Evolutionary conservation across 2,888 invertebrate species (phyloP).

Genomic region (Toxonevra muliebris): DNA sequence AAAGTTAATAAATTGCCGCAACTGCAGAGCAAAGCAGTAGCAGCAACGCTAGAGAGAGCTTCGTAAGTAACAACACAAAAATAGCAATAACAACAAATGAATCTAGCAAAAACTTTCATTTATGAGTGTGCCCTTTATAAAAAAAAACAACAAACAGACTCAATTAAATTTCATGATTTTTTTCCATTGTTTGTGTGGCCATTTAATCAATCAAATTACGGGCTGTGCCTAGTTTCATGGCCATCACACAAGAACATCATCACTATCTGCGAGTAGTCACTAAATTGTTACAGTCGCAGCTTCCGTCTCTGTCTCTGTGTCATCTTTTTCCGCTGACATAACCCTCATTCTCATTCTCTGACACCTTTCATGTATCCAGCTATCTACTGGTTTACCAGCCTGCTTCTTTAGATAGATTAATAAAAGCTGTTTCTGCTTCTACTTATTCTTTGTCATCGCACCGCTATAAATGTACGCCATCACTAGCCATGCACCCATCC

Average conservation of each 20-base stretch:
- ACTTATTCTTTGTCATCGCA: background rate
- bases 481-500: too few relatives aligned
- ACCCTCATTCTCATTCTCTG: background rate
- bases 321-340: slow-evolving; percentile 2
- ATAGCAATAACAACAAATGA: too few relatives aligned
- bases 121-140: too few relatives aligned
- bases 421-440: background rate
- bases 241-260: background rate
- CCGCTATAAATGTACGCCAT: too few relatives aligned
- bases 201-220: slow-evolving; percentile 15
- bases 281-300: background rate
- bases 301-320: background rate
- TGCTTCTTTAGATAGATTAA: background rate
- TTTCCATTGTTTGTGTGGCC: background rate
- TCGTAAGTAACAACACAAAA: background rate
- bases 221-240: slow-evolving; percentile 17
- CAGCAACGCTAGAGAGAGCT: background rate
- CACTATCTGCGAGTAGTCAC: background rate
- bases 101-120: too few relatives aligned
- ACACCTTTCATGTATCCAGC: background rate
- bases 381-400: background rate
- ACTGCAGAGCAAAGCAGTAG: background rate
- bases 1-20: background rate
- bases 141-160: too few relatives aligned
- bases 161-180: background rate